These are phyloP conservation scores for Podiceps cristatus DNA, from an alignment of 2,113 vertebrate genomes.

Conservation along the genomic window DNA sequence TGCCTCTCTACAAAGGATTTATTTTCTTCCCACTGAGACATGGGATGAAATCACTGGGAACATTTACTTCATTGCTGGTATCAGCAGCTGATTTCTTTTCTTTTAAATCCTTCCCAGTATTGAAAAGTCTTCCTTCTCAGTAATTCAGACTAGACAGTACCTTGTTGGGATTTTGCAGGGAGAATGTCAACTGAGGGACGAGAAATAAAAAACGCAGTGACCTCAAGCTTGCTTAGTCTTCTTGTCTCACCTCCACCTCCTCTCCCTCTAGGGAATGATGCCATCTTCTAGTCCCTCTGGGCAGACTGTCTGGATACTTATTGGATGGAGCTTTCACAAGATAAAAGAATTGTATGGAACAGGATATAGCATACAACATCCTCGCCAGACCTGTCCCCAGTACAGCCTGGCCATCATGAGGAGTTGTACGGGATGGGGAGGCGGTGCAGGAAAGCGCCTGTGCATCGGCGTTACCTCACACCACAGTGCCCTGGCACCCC, in stretches of 20 bases:
- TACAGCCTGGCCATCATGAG: background rate
- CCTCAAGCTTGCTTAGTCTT: background rate
- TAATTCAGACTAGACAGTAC: background rate
- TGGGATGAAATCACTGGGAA: background rate
- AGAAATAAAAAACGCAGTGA: rapidly evolving
- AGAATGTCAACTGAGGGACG: rapidly evolving
- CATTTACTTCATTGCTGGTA: background rate
- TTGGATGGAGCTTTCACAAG: background rate
- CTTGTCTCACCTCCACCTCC: background rate
- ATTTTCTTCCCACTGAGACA: background rate
- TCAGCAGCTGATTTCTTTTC: background rate
- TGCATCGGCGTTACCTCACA: background rate
- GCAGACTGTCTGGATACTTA: background rate
- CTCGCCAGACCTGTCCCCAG: background rate
- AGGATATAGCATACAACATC: background rate
- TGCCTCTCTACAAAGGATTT: background rate
- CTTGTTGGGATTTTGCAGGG: background rate
- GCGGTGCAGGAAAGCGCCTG: background rate
- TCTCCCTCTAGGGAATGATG: rapidly evolving
- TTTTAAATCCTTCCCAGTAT: background rate
- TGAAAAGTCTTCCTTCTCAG: background rate
- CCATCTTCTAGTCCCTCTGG: background rate
- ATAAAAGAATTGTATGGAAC: background rate
- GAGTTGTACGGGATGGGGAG: rapidly evolving
- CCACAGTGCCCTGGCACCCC: background rate